These are phyloP conservation scores for Hirtodrosophila alboralis DNA, from an alignment of 2,888 invertebrate species.

Conservation along the genomic window DNA sequence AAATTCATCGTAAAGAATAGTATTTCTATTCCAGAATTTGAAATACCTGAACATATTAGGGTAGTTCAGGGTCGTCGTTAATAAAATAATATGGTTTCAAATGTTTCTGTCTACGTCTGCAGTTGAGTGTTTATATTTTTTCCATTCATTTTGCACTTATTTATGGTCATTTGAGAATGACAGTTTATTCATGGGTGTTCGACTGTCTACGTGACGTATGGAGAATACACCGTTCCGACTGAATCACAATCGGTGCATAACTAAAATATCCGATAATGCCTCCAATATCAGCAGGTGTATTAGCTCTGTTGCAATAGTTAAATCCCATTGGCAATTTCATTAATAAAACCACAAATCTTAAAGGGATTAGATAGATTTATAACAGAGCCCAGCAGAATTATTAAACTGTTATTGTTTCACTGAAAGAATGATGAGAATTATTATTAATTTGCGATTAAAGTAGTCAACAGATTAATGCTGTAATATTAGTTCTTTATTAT, in stretches of 20 bases:
- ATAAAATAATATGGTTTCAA: background rate
- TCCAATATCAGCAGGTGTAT: slow-evolving; percentile 16
- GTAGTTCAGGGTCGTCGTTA: slow-evolving; percentile 5
- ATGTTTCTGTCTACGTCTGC: slow-evolving; percentile 11
- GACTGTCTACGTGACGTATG: slow-evolving; percentile 68
- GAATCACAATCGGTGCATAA: slow-evolving; percentile 22
- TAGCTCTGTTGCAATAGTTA: slow-evolving; percentile 20
- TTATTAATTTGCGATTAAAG: too few relatives aligned
- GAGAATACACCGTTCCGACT: slow-evolving; percentile 54
- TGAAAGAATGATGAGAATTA: too few relatives aligned
- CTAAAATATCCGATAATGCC: slow-evolving; percentile 4
- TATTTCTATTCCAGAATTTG: too few relatives aligned
- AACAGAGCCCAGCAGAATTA: too few relatives aligned
- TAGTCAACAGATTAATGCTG: too few relatives aligned
- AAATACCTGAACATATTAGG: slow-evolving; percentile 4
- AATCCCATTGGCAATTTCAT: slow-evolving; percentile 24
- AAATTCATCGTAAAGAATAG: too few relatives aligned
- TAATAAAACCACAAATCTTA: slow-evolving; percentile 1
- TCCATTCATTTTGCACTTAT: slow-evolving; percentile 6
- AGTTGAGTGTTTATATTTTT: slow-evolving; percentile 19
- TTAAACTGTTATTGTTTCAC: too few relatives aligned
- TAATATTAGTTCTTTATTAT: too few relatives aligned
- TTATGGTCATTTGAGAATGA: slow-evolving; percentile 22
- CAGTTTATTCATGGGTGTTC: slow-evolving; percentile 15
- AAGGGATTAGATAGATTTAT: slow-evolving; percentile 35